Conservation (phyloP, 2,797 vertebrate species). For the Limnodromus scolopaceus region DNA sequence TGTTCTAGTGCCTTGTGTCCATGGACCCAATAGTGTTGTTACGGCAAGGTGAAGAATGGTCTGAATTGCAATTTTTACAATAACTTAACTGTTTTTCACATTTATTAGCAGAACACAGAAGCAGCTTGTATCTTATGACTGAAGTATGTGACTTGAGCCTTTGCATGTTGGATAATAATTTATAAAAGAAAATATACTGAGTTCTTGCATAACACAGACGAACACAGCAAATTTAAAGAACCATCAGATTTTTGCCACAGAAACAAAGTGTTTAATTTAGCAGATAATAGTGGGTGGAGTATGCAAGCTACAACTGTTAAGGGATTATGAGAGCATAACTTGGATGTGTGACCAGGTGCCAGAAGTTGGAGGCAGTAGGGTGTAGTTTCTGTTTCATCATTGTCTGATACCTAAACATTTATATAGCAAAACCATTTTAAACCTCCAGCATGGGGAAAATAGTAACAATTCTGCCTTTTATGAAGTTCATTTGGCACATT, state of each 20-base stretch:
- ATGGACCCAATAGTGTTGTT: neutral
- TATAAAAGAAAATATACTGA: neutral
- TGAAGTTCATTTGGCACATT: neutral
- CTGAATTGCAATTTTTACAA: neutral
- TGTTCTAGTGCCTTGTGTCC: neutral
- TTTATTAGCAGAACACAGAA: neutral
- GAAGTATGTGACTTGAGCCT: neutral
- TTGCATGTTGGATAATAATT: neutral
- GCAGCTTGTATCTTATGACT: neutral
- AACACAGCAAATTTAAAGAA: neutral
- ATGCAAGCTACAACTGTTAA: neutral
- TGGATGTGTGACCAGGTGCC: fast-evolving
- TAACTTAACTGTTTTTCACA: neutral
- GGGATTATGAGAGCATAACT: neutral
- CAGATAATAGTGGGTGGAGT: neutral
- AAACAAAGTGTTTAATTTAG: neutral
- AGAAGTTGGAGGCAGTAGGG: neutral
- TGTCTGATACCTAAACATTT: neutral
- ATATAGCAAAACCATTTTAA: neutral
- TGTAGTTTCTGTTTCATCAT: neutral
- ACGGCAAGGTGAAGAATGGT: neutral
- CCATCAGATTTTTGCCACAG: neutral
- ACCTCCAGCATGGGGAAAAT: neutral
- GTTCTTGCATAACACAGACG: neutral
- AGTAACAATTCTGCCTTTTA: neutral